Evolutionary conservation across 2,888 invertebrate species (phyloP).

Genomic region (Dastarcus helophoroides): DNA sequence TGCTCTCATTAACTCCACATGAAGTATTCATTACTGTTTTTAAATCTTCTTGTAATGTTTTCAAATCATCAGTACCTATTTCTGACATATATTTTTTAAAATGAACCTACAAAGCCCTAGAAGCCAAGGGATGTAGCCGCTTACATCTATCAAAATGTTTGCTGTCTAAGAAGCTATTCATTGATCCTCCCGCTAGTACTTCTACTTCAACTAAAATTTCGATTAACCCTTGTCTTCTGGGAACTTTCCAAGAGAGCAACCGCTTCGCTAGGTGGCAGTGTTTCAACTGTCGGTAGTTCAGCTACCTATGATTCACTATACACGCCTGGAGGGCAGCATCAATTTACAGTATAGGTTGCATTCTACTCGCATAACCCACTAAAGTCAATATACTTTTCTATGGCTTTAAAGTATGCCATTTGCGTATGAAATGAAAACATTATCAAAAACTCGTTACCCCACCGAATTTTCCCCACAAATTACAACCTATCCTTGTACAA

Average conservation of each 20-base stretch:
- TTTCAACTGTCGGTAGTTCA: too few relatives aligned
- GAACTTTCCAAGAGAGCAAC: too few relatives aligned
- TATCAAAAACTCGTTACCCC: slow-evolving; percentile 19
- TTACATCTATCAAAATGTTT: slow-evolving; percentile 30
- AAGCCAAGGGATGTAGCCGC: slow-evolving; percentile 23
- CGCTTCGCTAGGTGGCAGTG: too few relatives aligned
- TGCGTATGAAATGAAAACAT: slow-evolving; percentile 24
- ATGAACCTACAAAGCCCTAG: slow-evolving; percentile 24
- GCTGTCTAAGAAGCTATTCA: slow-evolving; percentile 24
- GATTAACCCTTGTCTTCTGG: too few relatives aligned
- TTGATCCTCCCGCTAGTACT: slow-evolving; percentile 24
- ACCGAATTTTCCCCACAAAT: too few relatives aligned
- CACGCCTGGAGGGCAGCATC: too few relatives aligned
- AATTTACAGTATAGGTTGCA: too few relatives aligned
- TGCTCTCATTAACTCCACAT: slow-evolving; percentile 6
- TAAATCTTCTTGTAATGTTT: slow-evolving; percentile 10
- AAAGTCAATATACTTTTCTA: slow-evolving; percentile 26
- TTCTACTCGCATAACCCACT: too few relatives aligned
- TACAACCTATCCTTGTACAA: too few relatives aligned
- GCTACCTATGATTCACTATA: too few relatives aligned
- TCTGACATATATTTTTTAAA: slow-evolving; percentile 21
- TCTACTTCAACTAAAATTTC: slow-evolving; percentile 25
- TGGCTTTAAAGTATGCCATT: slow-evolving; percentile 26
- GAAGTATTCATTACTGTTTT: slow-evolving; percentile 9
- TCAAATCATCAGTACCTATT: slow-evolving; percentile 10